These are phyloP conservation scores for Rambutsinella grinnellia DNA, from an alignment of 2,888 invertebrate genomes.

Conservation along the genomic window DNA sequence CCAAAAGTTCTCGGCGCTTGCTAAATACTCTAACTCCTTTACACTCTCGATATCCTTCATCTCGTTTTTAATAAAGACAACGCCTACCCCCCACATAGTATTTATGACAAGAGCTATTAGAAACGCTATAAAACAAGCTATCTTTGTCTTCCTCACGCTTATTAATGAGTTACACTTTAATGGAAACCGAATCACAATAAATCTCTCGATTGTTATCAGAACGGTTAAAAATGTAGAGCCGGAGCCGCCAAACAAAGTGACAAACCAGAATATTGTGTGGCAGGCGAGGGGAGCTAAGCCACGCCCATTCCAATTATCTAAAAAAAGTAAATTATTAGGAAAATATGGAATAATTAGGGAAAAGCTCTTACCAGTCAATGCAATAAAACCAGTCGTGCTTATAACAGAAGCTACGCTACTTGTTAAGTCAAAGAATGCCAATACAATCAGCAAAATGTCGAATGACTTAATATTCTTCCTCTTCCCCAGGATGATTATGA, in stretches of 20 bases:
- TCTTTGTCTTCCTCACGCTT: too few relatives aligned
- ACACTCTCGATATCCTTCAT: neutral
- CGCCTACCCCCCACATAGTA: too few relatives aligned
- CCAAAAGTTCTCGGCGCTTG: neutral
- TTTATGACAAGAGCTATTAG: too few relatives aligned
- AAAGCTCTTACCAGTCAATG: slow-evolving; percentile 15
- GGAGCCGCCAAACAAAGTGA: too few relatives aligned
- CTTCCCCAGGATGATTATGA: slow-evolving; percentile 19
- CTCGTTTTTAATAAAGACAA: neutral
- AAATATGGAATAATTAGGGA: neutral
- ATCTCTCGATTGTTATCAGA: slow-evolving; percentile 15
- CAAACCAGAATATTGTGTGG: too few relatives aligned
- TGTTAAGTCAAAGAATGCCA: slow-evolving; percentile 25
- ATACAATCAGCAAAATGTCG: slow-evolving; percentile 8
- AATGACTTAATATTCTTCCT: slow-evolving; percentile 8
- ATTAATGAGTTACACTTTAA: too few relatives aligned
- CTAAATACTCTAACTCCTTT: neutral
- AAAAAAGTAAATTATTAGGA: neutral
- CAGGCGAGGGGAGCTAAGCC: too few relatives aligned
- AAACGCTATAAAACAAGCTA: too few relatives aligned
- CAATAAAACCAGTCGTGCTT: slow-evolving; percentile 14
- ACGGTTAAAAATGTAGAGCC: neutral
- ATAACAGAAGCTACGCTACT: slow-evolving; percentile 9
- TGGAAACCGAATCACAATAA: neutral
- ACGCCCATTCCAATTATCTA: too few relatives aligned